Conservation (phyloP, 2,888 invertebrate species). For the Tribolium freemani region DNA sequence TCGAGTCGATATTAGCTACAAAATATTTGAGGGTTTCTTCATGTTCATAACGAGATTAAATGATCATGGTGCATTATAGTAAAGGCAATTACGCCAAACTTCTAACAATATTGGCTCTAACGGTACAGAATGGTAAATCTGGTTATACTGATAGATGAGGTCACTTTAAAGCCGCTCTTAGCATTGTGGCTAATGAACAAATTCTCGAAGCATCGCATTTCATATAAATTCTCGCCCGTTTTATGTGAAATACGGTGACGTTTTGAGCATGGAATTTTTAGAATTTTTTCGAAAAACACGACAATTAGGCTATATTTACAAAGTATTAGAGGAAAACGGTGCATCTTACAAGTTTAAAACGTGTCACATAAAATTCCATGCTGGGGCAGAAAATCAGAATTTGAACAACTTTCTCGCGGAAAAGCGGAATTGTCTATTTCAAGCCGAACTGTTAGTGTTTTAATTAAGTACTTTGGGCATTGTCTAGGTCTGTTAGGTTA, state of each 20-base stretch:
- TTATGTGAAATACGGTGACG: conserved; percentile 17
- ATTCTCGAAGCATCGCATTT: background rate
- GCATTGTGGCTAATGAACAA: conserved; percentile 12
- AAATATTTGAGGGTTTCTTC: conserved; percentile 41
- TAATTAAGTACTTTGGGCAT: conserved; percentile 6
- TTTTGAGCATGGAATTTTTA: conserved; percentile 38
- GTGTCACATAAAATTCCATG: conserved; percentile 23
- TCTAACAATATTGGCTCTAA: conserved; percentile 39
- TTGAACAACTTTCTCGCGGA: conserved; percentile 14
- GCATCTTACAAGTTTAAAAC: conserved; percentile 17
- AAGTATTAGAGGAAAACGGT: conserved; percentile 17
- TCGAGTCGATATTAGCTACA: conserved; percentile 39
- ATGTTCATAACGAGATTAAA: conserved; percentile 32
- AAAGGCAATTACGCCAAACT: conserved; percentile 41
- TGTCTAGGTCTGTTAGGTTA: conserved; percentile 38
- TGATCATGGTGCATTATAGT: conserved; percentile 41
- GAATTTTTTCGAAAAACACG: conserved; percentile 13
- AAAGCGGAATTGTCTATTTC: conserved; percentile 8
- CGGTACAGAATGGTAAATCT: conserved; percentile 1
- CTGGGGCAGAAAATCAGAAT: conserved; percentile 6
- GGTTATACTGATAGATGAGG: conserved; percentile 29
- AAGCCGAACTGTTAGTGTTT: background rate
- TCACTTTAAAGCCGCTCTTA: conserved; percentile 41
- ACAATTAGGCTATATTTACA: conserved; percentile 25
- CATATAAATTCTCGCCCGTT: conserved; percentile 1